Conservation (phyloP, 2,888 invertebrate genomes). For the Junonia oenone region DNA sequence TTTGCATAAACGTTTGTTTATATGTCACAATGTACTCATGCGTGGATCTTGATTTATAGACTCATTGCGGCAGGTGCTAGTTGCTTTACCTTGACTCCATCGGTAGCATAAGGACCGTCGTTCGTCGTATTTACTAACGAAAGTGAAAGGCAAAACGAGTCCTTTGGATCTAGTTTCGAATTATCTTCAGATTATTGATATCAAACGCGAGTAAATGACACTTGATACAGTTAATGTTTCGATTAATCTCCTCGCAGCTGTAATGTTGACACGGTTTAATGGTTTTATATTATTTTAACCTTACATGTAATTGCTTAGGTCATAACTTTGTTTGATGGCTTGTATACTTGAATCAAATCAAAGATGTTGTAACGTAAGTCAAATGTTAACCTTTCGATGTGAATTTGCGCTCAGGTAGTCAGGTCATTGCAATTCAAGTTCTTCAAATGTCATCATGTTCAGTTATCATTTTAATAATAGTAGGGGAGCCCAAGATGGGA, state of each 20-base stretch:
- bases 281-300: conserved; percentile 38
- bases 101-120: conserved; percentile 39
- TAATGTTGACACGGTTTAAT: conserved; percentile 33
- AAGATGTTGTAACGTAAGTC: conserved; percentile 21
- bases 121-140: conserved; percentile 43
- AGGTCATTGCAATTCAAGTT: not conserved
- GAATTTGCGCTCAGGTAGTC: not conserved
- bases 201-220: conserved; percentile 3
- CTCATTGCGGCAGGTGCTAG: conserved; percentile 36
- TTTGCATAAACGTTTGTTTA: conserved; percentile 60
- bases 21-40: conserved; percentile 50
- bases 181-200: conserved; percentile 9
- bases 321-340: conserved; percentile 34
- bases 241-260: conserved; percentile 1
- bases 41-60: conserved; percentile 46
- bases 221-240: conserved; percentile 4
- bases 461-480: not conserved
- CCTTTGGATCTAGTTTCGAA: conserved; percentile 24
- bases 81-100: conserved; percentile 40
- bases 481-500: no score
- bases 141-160: conserved; percentile 47
- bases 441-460: not conserved
- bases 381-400: conserved; percentile 13
- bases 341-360: conserved; percentile 32
- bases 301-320: conserved; percentile 37